Percentiles rank a stretch among this genome's conserved stretches.
phyloP scores from a whole-genome alignment of 37 sponge, comb jelly and placozoan genomes.

The Cladorhizidae sp. region DNA sequence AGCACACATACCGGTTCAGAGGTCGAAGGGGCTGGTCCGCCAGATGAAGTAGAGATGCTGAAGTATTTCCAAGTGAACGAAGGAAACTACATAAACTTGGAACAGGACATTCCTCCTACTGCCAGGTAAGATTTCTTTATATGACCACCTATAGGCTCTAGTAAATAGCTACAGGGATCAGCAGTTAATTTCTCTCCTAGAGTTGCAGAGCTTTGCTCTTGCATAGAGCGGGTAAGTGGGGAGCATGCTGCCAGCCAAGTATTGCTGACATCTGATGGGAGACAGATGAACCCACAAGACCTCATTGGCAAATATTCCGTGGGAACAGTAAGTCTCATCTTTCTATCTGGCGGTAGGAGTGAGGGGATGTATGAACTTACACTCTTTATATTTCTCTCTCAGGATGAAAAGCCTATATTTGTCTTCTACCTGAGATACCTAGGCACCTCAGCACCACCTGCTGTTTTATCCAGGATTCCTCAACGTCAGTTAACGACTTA shows the following conservation, averaged over 20 bases:
- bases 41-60: no score
- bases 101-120: slow-evolving; percentile 24
- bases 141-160: neutral
- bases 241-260: slow-evolving; percentile 18
- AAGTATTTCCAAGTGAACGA: slow-evolving; percentile 46
- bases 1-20: no score
- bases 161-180: neutral
- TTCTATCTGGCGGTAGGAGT: no score
- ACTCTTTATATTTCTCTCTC: no score
- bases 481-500: no score
- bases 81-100: slow-evolving; percentile 14
- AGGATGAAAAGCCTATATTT: slow-evolving; percentile 55
- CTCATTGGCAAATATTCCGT: slow-evolving; percentile 39
- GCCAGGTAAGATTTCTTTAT: slow-evolving; percentile 34
- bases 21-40: no score
- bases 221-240: slow-evolving; percentile 15
- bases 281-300: slow-evolving; percentile 42
- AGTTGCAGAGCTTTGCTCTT: slow-evolving; percentile 38
- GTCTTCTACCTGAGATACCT: slow-evolving; percentile 43
- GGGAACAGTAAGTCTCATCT: slow-evolving; percentile 34
- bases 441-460: neutral
- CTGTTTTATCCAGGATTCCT: slow-evolving; percentile 2
- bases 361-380: no score
- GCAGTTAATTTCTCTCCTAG: neutral
- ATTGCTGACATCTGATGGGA: slow-evolving; percentile 41